Conservation (phyloP, 2,797 vertebrate species). For the Hoplostethus atlanticus region DNA sequence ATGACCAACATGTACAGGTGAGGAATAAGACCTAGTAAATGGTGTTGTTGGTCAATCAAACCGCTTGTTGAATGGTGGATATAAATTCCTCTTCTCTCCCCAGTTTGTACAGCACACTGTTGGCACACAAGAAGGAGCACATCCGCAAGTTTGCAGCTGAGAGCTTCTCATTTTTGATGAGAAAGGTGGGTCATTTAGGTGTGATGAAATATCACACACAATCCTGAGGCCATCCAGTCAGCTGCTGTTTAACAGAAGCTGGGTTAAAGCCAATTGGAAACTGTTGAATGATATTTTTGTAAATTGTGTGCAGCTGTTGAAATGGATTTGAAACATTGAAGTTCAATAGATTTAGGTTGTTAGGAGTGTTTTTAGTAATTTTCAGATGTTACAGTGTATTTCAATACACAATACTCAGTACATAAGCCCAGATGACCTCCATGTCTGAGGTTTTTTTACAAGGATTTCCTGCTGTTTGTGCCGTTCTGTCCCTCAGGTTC, state of each 20-base stretch:
- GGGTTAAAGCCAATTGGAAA: background rate
- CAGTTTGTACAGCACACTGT: constrained; percentile 93
- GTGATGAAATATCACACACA: background rate
- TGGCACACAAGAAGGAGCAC: constrained; percentile 95
- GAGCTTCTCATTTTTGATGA: constrained; percentile 98
- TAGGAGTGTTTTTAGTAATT: background rate
- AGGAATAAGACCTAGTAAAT: constrained; percentile 8
- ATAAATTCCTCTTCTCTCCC: constrained; percentile 7
- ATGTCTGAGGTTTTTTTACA: too few relatives aligned
- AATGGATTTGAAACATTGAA: background rate
- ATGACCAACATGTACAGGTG: constrained; percentile 95
- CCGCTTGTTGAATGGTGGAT: background rate
- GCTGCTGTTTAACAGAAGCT: background rate
- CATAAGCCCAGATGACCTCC: background rate
- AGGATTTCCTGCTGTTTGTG: too few relatives aligned
- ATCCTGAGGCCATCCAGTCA: background rate
- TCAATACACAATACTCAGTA: too few relatives aligned
- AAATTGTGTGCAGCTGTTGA: background rate
- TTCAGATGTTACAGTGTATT: too few relatives aligned
- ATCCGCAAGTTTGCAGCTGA: constrained; percentile 98
- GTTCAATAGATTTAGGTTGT: background rate
- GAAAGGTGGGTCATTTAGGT: constrained; percentile 87
- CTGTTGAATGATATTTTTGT: background rate
- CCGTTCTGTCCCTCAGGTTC: constrained; percentile 80
- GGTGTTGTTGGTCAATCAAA: background rate